Evolutionary conservation across 2,113 vertebrate genomes (phyloP), one percentile per base, ranked within the genome.

Genomic region (Ranitomeya imitator): DNA sequence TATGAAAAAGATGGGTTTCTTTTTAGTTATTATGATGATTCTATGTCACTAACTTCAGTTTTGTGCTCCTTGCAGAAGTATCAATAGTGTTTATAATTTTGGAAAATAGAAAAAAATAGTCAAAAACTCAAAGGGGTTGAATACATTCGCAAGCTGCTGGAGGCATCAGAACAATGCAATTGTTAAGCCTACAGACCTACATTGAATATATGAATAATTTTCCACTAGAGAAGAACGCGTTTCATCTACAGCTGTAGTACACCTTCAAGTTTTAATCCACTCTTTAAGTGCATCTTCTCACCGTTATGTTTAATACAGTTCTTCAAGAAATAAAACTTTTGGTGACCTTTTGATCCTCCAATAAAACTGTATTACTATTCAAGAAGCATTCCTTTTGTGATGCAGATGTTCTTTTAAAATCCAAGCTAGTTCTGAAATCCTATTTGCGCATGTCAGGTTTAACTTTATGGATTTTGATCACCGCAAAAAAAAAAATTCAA

Each of bases 351-450:
- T 79, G 60, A 86, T 86, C 31, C 67, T 78, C 76, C 77, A 79
- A 67, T 86, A 86, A 86, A 85, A 55, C 37, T 57, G 19, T 63
- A 67, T 31, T 79, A 79, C 79, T 86, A 86, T 86, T 45, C 79
- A 67, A 78, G 19, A 79, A 79, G 54, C 51, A 21, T 79, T 69
- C 63, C 79, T 86, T 77, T 86, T 86, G 59, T 63, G 74, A 57
- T 79, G 79, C 85, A 86, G 85, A 86, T 86, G 85, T 79, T 79
- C 85, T 54, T 86, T 86, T 57, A 86, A 69, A 65, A 86, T 67
- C 65, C 14, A 57, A 79, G 61, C 79, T 86, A 67, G 59, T 55
- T 86, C 76, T 69, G 54, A 79, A 79, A 55, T 79, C 13, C 76
- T 57, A 65, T 69, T 77, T 86, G 61, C 21, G 51, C 21, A 69